A percentile compares a stretch with the other conserved stretches of the same genome.
Evolutionary conservation across 2,113 vertebrate genomes (phyloP).

Genomic region (Gnathonemus longibarbis): DNA sequence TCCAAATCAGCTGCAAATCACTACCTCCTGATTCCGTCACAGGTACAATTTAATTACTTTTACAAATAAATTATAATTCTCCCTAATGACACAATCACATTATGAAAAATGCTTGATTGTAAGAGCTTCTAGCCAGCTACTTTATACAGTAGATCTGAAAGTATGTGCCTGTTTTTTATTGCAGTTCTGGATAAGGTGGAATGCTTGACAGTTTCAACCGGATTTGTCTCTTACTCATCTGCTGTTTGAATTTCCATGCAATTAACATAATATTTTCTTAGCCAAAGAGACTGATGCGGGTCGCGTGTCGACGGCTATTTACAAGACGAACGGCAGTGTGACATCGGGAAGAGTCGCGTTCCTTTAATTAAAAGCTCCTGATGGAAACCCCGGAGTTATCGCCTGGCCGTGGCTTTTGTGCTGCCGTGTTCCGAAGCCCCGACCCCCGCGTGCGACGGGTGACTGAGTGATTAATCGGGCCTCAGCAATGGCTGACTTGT

Average conservation of each 20-base stretch:
- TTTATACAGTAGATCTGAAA: not conserved
- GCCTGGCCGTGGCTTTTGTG: not conserved
- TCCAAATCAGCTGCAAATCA: not conserved
- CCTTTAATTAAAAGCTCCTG: conserved; percentile 10
- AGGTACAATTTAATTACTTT: not conserved
- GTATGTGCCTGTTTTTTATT: not conserved
- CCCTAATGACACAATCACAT: not conserved
- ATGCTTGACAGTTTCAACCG: not conserved
- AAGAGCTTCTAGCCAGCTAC: not conserved
- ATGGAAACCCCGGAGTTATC: not conserved
- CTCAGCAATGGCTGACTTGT: not conserved
- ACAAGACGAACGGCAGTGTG: not conserved
- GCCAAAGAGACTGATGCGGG: not conserved
- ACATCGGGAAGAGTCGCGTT: not conserved
- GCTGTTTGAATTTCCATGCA: not conserved
- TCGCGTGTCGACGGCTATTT: not conserved
- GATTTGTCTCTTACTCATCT: not conserved
- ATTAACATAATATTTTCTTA: not conserved
- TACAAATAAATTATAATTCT: not conserved
- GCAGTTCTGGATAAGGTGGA: not conserved
- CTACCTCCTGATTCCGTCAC: not conserved
- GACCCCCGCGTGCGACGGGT: not conserved
- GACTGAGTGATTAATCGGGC: conserved; percentile 15
- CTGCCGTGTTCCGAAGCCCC: not conserved
- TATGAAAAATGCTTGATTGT: not conserved